Percentiles rank a stretch among this genome's conserved stretches.
phyloP scores from a whole-genome alignment of 2,888 invertebrate species.

The Lasioglossum villosulum region DNA sequence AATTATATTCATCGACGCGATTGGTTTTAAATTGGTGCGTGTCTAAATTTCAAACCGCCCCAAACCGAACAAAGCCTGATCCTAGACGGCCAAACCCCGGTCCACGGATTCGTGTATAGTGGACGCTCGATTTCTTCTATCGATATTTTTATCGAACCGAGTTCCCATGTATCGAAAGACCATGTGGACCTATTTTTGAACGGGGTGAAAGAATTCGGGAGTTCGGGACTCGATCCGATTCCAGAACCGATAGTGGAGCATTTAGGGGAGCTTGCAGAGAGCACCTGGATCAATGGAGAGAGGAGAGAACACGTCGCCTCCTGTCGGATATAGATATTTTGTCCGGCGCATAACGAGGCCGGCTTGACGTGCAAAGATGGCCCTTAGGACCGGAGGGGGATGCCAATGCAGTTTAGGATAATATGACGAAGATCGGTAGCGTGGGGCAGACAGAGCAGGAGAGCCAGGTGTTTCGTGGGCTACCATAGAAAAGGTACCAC shows the following conservation, averaged over 20 bases:
- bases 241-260: slow-evolving; percentile 12
- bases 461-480: slow-evolving; percentile 79
- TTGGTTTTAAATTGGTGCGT: not conserved
- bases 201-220: slow-evolving; percentile 14
- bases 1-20: not conserved
- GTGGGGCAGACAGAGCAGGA: slow-evolving; percentile 65
- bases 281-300: slow-evolving; percentile 55
- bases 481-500: slow-evolving; percentile 73
- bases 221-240: slow-evolving; percentile 29
- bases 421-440: slow-evolving; percentile 76
- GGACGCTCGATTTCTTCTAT: not conserved
- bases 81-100: not conserved
- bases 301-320: slow-evolving; percentile 4
- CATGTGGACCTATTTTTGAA: not conserved
- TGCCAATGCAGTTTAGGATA: slow-evolving; percentile 76
- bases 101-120: not conserved
- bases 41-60: not conserved
- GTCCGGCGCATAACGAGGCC: slow-evolving; percentile 64
- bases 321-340: slow-evolving; percentile 67
- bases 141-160: not conserved
- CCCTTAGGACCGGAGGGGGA: slow-evolving; percentile 51
- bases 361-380: slow-evolving; percentile 66
- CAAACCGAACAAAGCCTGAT: not conserved
- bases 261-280: not conserved
- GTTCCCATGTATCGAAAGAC: not conserved